A percentile compares a stretch with the other conserved stretches of the same genome.
These are phyloP conservation scores for Hydra vulgaris DNA, from an alignment of 30 jellyfish, hydroid and myxozoan genomes.

Conservation along the genomic window DNA sequence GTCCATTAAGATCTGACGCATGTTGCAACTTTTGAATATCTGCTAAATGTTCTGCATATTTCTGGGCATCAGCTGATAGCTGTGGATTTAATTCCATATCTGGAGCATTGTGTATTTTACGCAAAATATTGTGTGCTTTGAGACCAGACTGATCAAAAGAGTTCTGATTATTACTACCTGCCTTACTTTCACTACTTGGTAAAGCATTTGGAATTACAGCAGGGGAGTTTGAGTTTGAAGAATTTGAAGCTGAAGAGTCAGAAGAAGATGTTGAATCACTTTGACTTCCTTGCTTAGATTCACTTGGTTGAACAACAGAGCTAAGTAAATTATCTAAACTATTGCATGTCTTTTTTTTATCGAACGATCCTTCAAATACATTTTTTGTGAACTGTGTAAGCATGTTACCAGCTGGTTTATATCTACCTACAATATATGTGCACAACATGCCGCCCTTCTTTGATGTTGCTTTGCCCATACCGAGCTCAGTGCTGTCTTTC, in stretches of 20 bases:
- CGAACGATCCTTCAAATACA: constrained; percentile 56
- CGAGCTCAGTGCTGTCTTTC: constrained; percentile 65
- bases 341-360: constrained; percentile 7
- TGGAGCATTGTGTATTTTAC: constrained; percentile 70
- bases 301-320: not conserved
- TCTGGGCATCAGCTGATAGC: constrained; percentile 69
- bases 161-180: constrained; percentile 16
- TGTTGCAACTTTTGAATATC: constrained; percentile 53
- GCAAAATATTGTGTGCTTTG: constrained; percentile 61
- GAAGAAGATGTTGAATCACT: not conserved
- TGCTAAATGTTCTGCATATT: constrained; percentile 67
- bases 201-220: not conserved
- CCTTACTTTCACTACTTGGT: not conserved
- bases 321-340: not conserved
- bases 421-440: constrained; percentile 75
- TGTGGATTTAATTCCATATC: constrained; percentile 42
- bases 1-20: constrained; percentile 35
- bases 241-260: not conserved
- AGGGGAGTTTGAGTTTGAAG: not conserved
- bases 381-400: constrained; percentile 46
- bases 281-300: not conserved
- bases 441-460: constrained; percentile 48
- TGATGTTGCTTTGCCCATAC: constrained; percentile 64
- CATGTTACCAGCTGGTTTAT: constrained; percentile 58
- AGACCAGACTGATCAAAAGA: constrained; percentile 28